Evolutionary conservation across 1,140 invertebrate species (phyloP).

Genomic region (Dendrolimus kikuchii): DNA sequence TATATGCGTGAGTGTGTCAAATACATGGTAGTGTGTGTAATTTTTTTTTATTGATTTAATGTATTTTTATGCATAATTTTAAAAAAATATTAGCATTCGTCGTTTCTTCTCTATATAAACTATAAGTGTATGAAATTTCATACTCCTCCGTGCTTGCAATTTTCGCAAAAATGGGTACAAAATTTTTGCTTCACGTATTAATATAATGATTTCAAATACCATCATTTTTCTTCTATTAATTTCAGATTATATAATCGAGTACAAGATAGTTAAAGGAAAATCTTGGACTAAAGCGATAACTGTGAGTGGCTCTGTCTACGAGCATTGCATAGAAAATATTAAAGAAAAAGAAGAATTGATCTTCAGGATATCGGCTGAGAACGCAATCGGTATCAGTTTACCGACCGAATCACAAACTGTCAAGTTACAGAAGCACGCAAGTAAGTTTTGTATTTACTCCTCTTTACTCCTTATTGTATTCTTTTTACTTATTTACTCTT

Average conservation of each 20-base stretch:
- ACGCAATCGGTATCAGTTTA: slow-evolving; percentile 87
- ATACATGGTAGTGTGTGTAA: no score
- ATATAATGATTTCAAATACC: not conserved
- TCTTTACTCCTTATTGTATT: not conserved
- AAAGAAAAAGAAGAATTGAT: slow-evolving; percentile 91
- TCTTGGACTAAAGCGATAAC: slow-evolving; percentile 94
- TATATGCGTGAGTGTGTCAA: no score
- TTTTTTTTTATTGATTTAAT: no score
- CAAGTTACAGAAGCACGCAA: slow-evolving; percentile 93
- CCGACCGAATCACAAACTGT: slow-evolving; percentile 86
- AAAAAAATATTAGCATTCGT: no score
- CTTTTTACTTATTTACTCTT: no score
- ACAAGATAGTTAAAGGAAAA: slow-evolving; percentile 79
- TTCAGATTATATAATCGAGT: slow-evolving; percentile 94
- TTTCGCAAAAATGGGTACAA: no score
- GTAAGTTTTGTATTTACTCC: slow-evolving; percentile 75
- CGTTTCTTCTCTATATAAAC: no score
- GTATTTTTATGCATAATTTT: no score
- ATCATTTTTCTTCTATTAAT: slow-evolving; percentile 6
- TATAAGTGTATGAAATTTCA: no score
- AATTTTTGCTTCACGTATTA: not conserved
- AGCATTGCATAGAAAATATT: slow-evolving; percentile 89
- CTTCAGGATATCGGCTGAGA: slow-evolving; percentile 95
- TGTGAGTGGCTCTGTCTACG: slow-evolving; percentile 82
- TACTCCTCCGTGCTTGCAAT: no score